A percentile compares a stretch with the other conserved stretches of the same genome.
Conservation (phyloP, 2,797 vertebrate genomes). For the Pampus argenteus region DNA sequence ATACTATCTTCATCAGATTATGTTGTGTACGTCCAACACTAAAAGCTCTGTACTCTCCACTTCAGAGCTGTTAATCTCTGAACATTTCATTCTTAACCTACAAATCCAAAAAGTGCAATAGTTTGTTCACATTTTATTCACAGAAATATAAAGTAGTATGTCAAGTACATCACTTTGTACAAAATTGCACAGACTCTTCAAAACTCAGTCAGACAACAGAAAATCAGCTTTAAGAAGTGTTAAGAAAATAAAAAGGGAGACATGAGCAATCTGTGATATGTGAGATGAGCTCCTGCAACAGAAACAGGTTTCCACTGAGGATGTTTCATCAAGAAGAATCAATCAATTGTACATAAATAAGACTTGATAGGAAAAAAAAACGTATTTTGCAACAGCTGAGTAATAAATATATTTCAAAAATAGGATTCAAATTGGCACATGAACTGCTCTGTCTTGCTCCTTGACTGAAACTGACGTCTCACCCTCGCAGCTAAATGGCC, state of each 20-base stretch:
- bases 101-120: background rate
- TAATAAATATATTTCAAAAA: conserved; percentile 83
- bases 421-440: conserved; percentile 86
- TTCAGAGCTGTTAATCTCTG: background rate
- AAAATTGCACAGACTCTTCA: conserved; percentile 87
- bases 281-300: conserved; percentile 63
- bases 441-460: conserved; percentile 62
- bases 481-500: conserved; percentile 48
- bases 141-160: conserved; percentile 90
- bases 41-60: background rate
- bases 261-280: conserved; percentile 70
- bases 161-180: conserved; percentile 88
- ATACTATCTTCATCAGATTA: background rate
- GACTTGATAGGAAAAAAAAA: conserved; percentile 72
- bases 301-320: conserved; percentile 50
- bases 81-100: background rate
- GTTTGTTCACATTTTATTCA: conserved; percentile 86
- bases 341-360: conserved; percentile 75
- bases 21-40: background rate
- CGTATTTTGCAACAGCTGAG: conserved; percentile 78
- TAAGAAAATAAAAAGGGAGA: conserved; percentile 71
- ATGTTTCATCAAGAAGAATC: conserved; percentile 64
- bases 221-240: conserved; percentile 70
- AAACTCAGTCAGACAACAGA: conserved; percentile 83
- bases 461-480: conserved; percentile 32